Conservation (phyloP, 2,113 vertebrate species). For the Myotis lucifugus region DNA sequence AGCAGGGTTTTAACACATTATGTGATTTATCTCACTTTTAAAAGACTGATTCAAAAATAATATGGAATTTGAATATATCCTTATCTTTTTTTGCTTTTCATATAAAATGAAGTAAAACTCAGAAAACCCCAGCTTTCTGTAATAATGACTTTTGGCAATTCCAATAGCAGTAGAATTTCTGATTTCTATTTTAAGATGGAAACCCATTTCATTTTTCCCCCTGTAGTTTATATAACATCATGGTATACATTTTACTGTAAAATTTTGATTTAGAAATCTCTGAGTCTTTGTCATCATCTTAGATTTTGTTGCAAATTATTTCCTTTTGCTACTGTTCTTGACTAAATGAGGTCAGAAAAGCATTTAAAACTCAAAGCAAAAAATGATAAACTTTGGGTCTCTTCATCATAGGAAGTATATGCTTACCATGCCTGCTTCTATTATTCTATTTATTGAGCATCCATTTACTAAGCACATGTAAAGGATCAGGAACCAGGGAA, state of each 20-base stretch:
- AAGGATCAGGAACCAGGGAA: neutral
- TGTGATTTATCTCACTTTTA: constrained; percentile 20
- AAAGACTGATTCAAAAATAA: constrained; percentile 25
- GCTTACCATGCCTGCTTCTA: neutral
- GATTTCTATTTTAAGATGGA: constrained; percentile 19
- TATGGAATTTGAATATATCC: neutral
- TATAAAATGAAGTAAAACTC: constrained; percentile 7
- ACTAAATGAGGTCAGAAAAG: neutral
- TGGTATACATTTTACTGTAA: constrained; percentile 30
- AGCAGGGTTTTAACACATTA: neutral
- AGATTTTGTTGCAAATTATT: neutral
- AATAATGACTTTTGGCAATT: constrained; percentile 13
- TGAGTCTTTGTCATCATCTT: neutral
- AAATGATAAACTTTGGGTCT: neutral
- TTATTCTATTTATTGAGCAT: constrained; percentile 1
- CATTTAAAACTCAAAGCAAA: constrained; percentile 14
- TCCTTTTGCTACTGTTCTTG: neutral
- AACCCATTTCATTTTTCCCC: neutral
- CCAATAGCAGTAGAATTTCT: neutral
- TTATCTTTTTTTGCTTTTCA: neutral
- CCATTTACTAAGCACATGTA: neutral
- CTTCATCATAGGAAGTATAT: neutral
- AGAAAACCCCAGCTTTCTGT: constrained; percentile 24
- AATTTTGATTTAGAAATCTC: constrained; percentile 3
- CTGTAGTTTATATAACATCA: constrained; percentile 11